Evolutionary conservation across 2,888 invertebrate species (phyloP), one percentile per base, ranked within the genome.

Genomic region (Tenthredo distinguenda): DNA sequence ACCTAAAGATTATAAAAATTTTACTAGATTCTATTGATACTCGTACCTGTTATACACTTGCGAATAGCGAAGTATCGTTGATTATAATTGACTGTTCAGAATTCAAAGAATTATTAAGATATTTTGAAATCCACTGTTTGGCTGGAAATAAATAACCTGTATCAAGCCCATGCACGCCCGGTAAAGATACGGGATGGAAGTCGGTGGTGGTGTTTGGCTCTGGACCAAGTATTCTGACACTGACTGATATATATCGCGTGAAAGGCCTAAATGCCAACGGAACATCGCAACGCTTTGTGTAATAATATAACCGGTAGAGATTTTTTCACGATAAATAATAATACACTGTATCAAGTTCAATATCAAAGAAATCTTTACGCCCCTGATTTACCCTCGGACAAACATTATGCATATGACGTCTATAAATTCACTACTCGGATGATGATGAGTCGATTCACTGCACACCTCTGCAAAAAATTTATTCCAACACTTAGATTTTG

Each of bases 181-280:
- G 21, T 12, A 31, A 9, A 31, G 34, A 43, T 43, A 40, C 18
- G 50, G 12, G 40, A 10, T 37, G 26, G 31, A 12, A 40, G 76
- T 9, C 31, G 50, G 72, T 50, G 83, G 83, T 72, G 85, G 71
- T 85, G 85, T n/a, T 82, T 85, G 85, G 85, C 85, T 47, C 58
- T 31, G 40, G 26, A 79, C 85, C 85, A 85, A 85, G 31, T 72
- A 68, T 79, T 71, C 50, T 79, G 82, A 85, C 85, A 85, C 85
- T 82, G 81, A 85, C 71, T 79, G 85, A 85, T 85, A 79, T 85
- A 83, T 58, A 83, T 85, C 79, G 68, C 85, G 68, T 50, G 85
- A 68, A 85, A 85, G 62, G 77, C 82, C 85, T 85, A 79, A 85
- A 84, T 79, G 85, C 68, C 85, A 55, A 83, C 43, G 58, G 6